phyloP scores from a whole-genome alignment of 1,140 invertebrate species.

The Bombus fervidus region DNA sequence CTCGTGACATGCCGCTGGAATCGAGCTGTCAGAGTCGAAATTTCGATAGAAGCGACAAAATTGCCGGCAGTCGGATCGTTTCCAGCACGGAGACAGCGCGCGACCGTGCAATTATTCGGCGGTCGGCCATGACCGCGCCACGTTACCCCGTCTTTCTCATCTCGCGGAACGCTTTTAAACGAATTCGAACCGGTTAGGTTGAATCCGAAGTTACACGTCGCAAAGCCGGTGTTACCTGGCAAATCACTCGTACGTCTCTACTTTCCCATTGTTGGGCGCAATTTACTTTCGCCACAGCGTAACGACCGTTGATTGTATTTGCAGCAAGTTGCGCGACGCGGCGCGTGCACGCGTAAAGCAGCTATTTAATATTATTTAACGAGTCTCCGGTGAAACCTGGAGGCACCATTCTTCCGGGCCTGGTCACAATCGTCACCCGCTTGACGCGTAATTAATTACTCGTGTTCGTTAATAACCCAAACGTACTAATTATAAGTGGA shows the following conservation, averaged over 20 bases:
- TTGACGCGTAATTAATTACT: slow-evolving; percentile 59
- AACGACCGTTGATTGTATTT: slow-evolving; percentile 48
- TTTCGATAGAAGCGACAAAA: slow-evolving; percentile 22
- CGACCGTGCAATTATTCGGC: slow-evolving; percentile 36
- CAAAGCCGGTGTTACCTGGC: slow-evolving; percentile 1
- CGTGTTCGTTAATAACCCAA: slow-evolving; percentile 58
- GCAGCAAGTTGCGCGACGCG: background rate
- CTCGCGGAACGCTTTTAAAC: slow-evolving; percentile 17
- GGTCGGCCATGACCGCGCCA: slow-evolving; percentile 22
- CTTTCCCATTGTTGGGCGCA: slow-evolving; percentile 31
- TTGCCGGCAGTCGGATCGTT: slow-evolving; percentile 11
- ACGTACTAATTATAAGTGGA: slow-evolving; percentile 58
- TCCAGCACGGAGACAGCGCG: background rate
- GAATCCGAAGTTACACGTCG: background rate
- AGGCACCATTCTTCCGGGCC: slow-evolving; percentile 31
- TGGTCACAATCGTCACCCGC: slow-evolving; percentile 35
- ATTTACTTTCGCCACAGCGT: slow-evolving; percentile 45
- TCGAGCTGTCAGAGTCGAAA: slow-evolving; percentile 29
- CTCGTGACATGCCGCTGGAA: background rate
- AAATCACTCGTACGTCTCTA: slow-evolving; percentile 38
- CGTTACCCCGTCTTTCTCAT: slow-evolving; percentile 6
- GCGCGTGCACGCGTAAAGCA: slow-evolving; percentile 17
- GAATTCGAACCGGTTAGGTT: slow-evolving; percentile 14
- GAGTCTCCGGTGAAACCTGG: slow-evolving; percentile 45
- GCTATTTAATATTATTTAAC: slow-evolving; percentile 56